phyloP scores from a whole-genome alignment of 2,888 invertebrate genomes.

The Drosophila recens region DNA sequence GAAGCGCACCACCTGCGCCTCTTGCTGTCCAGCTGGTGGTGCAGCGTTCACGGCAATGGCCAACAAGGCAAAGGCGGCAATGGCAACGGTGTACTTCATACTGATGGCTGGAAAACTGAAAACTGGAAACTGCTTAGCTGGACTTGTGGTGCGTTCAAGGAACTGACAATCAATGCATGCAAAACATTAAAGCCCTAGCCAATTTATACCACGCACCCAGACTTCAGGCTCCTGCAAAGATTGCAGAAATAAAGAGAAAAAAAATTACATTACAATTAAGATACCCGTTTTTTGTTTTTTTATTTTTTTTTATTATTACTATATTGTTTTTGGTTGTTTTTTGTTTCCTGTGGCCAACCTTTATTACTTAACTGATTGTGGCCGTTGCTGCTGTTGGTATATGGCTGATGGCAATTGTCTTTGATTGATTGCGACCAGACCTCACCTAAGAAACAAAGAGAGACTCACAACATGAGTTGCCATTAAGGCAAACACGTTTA shows the following conservation, averaged over 20 bases:
- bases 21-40: conserved; percentile 83
- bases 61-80: conserved; percentile 73
- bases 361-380: conserved; percentile 52
- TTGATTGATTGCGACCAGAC: conserved; percentile 67
- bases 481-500: conserved; percentile 16
- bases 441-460: conserved; percentile 54
- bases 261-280: conserved; percentile 25
- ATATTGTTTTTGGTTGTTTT: conserved; percentile 6
- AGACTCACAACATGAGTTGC: conserved; percentile 53
- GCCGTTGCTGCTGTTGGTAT: conserved; percentile 6
- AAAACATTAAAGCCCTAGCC: conserved; percentile 48
- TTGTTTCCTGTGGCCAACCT: conserved; percentile 53
- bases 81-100: conserved; percentile 71
- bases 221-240: conserved; percentile 32
- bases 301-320: conserved; percentile 1
- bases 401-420: conserved; percentile 47
- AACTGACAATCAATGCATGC: conserved; percentile 78
- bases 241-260: conserved; percentile 12
- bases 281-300: conserved; percentile 28
- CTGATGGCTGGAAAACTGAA: conserved; percentile 23
- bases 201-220: conserved; percentile 60
- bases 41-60: conserved; percentile 78
- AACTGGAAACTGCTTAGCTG: neutral
- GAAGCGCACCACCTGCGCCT: conserved; percentile 88
- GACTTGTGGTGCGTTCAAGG: conserved; percentile 65